phyloP scores from a whole-genome alignment of 2,797 vertebrate species.

The Poecilia picta region DNA sequence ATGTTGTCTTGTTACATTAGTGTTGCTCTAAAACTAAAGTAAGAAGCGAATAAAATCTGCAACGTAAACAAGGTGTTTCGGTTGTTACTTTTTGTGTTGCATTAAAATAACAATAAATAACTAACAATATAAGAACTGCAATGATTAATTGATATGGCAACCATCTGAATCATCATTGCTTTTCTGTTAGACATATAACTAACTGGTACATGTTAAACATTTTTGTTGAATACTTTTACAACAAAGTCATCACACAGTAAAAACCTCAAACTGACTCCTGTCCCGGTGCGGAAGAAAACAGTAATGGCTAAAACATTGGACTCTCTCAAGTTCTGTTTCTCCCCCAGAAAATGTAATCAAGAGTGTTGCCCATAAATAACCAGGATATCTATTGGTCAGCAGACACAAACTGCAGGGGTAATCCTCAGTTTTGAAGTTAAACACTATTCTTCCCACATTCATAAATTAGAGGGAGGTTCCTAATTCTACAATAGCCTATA shows the following conservation, averaged over 20 bases:
- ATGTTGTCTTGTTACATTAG: background rate
- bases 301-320: background rate
- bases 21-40: background rate
- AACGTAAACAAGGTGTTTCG: background rate
- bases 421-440: slow-evolving; percentile 53
- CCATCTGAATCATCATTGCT: background rate
- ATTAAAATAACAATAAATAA: background rate
- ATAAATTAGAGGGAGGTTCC: slow-evolving; percentile 83
- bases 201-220: background rate
- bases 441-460: slow-evolving; percentile 78
- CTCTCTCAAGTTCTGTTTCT: background rate
- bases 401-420: background rate
- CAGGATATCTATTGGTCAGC: background rate
- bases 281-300: background rate
- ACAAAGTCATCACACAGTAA: background rate
- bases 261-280: background rate
- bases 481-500: slow-evolving; percentile 83
- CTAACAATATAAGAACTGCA: background rate
- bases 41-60: background rate
- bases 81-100: background rate
- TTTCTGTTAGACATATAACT: background rate
- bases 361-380: background rate
- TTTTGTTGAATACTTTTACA: background rate
- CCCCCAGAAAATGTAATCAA: background rate
- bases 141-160: background rate